A percentile compares a stretch with the other conserved stretches of the same genome.
Conservation (phyloP, 1,140 invertebrate species). For the Mamestra configurata region DNA sequence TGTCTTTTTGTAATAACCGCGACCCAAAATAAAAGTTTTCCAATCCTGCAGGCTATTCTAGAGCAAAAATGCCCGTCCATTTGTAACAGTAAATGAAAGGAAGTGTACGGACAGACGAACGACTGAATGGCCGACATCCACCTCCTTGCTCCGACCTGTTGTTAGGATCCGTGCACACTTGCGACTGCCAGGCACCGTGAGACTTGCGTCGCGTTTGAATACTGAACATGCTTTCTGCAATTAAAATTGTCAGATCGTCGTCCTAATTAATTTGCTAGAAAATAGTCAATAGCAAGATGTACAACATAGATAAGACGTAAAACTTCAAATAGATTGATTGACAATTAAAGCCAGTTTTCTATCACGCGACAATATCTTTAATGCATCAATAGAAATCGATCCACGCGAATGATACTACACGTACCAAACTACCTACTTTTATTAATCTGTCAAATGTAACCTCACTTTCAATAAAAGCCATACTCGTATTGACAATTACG, state of each 20-base stretch:
- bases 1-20: too few relatives aligned
- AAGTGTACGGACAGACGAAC: slow-evolving; percentile 21
- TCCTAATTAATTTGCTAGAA: neutral
- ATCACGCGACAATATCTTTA: slow-evolving; percentile 26
- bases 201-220: neutral
- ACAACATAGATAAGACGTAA: neutral
- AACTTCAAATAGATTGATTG: neutral
- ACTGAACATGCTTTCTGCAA: neutral
- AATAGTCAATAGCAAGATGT: neutral
- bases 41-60: neutral
- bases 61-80: slow-evolving; percentile 13
- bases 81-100: slow-evolving; percentile 30
- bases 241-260: neutral
- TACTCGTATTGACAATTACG: slow-evolving; percentile 30
- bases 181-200: neutral
- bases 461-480: slow-evolving; percentile 34
- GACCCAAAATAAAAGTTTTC: neutral
- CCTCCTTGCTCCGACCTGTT: slow-evolving; percentile 12
- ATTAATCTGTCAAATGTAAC: slow-evolving; percentile 42
- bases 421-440: neutral
- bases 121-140: slow-evolving; percentile 37
- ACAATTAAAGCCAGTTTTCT: neutral
- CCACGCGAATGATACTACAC: slow-evolving; percentile 5
- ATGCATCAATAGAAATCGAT: slow-evolving; percentile 26
- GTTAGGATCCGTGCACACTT: slow-evolving; percentile 6